Evolutionary conservation across 2,888 invertebrate genomes (phyloP), one percentile per base, ranked within the genome.

Genomic region (Aleiodes testaceus): DNA sequence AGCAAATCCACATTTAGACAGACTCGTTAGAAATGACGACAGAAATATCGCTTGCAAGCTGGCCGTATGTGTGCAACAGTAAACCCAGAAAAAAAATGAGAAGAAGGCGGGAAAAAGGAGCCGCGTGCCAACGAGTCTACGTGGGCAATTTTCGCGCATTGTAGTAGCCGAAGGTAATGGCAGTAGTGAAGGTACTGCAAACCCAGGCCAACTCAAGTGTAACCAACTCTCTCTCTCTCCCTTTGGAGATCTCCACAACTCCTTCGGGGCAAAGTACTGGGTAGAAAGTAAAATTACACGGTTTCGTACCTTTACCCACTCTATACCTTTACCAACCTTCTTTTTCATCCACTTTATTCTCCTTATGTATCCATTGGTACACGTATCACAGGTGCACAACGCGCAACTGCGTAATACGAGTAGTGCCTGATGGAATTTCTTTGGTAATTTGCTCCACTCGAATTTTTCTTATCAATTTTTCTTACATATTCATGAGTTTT

Each of bases 241-340:
- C 36, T 36, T 36, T 11, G 36, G 11, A 36, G 36, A 36, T 36
- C 36, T 36, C 36, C 2, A n/a, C n/a, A 45, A 67, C 59, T 72
- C 75, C 74, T 74, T 45, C 70, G 45, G 74, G 77, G 75, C 78
- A 71, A 74, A 70, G 74, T 70, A 72, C 75, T 75, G 74, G 70
- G 77, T 77, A 77, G 75, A 78, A 80, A 81, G 78, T 78, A 75
- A 79, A 77, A 81, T 80, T 81, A 77, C 79, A 80, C 79, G 78
- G 78, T 79, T 80, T 79, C 74, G 71, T 74, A 67, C 69, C 55
- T 70, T 66, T 64, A 70, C 42, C 69, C 72, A 70, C 66, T 63
- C 20, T 63, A 18, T 42, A 63, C 44, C 42, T 36, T 36, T 36
- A 36, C 36, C 36, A 36, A 20, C n/a, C 61, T 42, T 63, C 45